Base-by-base conservation (phyloP, 2,113 vertebrate genomes). In the Nannospalax galili region DNA sequence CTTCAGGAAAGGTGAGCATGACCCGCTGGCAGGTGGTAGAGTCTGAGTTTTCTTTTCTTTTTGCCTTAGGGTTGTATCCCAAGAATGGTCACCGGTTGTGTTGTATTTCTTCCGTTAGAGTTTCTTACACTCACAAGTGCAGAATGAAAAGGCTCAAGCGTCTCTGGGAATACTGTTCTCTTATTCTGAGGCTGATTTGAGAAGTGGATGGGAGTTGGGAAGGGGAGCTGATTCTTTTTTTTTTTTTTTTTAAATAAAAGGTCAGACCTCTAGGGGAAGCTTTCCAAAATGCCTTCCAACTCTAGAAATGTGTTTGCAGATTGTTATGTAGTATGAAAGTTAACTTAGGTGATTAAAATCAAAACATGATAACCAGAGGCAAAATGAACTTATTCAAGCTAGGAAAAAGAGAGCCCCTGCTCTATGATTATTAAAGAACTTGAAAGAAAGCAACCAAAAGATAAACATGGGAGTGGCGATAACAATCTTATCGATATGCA, bases 141-240 rank as follows among this genome's bases (percentile, higher is more conserved):
- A 94, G 40, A 52, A 35, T 64, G 10, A 7, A 11, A 92, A 91
- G 84, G n/a, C 40, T 58, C n/a, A 74, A 19, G 40, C 65, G 35
- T 65, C 45, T 91, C 67, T 58, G 14, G 56, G 72, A 86, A 58
- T 45, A 20, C 4, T 52, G 2, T 32, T 87, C 84, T 19, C 7
- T 95, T 86, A 45, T 84, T 56, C 42, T 45, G 67, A 74, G 60
- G 67, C 30, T 72, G n/a, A 87, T 90, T 94, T 94, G 32, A 95
- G 95, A 95, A 95, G 78, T 92, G n/a, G 93, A 40, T 75, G 37
- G 42, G 7, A 82, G 8, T 8, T 88, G 20, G 20, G 16, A 90
- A 95, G 94, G 67, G 58, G 40, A 94, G 10, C 70, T 88, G 40
- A 94, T 78, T 95, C 37, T 85, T 95, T 77, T 94, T 86, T 88